Base-by-base conservation (phyloP, 2,888 invertebrate species). In the Hartigia nigra region DNA sequence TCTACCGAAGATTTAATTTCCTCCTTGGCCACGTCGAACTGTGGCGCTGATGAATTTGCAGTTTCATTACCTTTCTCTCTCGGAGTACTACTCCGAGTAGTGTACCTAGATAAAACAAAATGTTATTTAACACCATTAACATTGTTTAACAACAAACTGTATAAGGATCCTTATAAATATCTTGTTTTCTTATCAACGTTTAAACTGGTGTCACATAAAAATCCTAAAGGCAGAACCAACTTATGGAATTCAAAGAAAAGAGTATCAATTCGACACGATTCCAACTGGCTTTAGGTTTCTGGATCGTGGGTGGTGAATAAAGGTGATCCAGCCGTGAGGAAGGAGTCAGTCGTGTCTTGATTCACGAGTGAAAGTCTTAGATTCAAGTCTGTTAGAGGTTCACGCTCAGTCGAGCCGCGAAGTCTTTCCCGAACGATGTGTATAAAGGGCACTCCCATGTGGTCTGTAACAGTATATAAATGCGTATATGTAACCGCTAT, bases 261-360 rank as follows among this genome's bases (percentile, higher is more conserved):
- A 55, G 9, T 23, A 55, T 55, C 14, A 55, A 9, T 23, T 55
- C 23, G 23, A 55, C 39, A 23, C 39, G 23, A 23, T 55, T 2
- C 39, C 39, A 55, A 55, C 23, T 55, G 39, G 39, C 39, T 55
- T 2, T 9, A 55, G 14, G 12, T 72, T 32, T 9, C 72, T 31
- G 72, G 14, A 14, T 72, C 72, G 78, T 78, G 75, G 78, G 78
- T 78, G 78, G 78, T 35, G 70, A 69, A 70, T 36, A 75, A 14
- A 74, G 69, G 34, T 70, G 78, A 78, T 77, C 35, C n/a, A n/a
- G 74, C 39, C 74, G 74, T 11, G 74, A 75, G 78, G 78, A 78
- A 78, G 75, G 78, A 74, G 78, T 34, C 32, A 32, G 31, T 72
- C 72, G 72, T 32, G 72, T 0, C 72, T 72, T 32, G 72, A 72